Evolutionary conservation across 2,113 vertebrate genomes (phyloP).

Genomic region (Progne subis): DNA sequence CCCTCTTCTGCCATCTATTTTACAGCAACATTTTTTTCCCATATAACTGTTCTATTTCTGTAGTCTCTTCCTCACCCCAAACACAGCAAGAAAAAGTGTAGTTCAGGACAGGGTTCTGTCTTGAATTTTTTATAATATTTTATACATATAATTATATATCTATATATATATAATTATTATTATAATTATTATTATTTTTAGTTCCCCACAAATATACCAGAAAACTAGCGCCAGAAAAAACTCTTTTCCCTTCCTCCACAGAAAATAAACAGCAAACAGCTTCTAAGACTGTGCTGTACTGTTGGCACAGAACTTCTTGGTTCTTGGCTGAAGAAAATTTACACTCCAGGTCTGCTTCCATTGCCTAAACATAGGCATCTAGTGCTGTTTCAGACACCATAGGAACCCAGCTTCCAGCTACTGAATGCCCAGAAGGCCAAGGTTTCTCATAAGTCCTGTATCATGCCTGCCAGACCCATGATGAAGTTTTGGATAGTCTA

Average conservation of each 20-base stretch:
- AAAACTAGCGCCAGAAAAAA: background rate
- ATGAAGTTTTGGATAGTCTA: background rate
- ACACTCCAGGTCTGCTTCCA: background rate
- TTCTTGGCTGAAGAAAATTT: background rate
- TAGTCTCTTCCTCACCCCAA: background rate
- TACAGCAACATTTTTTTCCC: background rate
- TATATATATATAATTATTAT: no score
- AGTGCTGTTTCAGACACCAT: background rate
- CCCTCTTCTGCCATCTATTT: background rate
- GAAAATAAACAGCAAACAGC: background rate
- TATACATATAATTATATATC: no score
- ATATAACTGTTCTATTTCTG: background rate
- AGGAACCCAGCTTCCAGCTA: background rate
- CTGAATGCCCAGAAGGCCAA: background rate
- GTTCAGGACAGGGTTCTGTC: background rate
- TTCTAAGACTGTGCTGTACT: background rate
- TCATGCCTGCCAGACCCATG: background rate
- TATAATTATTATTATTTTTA: background rate
- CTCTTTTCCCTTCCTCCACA: background rate
- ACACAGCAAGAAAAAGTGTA: background rate
- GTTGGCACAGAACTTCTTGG: background rate
- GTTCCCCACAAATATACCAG: background rate
- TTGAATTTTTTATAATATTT: background rate
- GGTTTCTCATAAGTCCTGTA: background rate
- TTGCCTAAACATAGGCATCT: background rate